Evolutionary conservation across 2,888 invertebrate species (phyloP), one percentile per base, ranked within the genome.

Genomic region (Phymatocera aterrima): DNA sequence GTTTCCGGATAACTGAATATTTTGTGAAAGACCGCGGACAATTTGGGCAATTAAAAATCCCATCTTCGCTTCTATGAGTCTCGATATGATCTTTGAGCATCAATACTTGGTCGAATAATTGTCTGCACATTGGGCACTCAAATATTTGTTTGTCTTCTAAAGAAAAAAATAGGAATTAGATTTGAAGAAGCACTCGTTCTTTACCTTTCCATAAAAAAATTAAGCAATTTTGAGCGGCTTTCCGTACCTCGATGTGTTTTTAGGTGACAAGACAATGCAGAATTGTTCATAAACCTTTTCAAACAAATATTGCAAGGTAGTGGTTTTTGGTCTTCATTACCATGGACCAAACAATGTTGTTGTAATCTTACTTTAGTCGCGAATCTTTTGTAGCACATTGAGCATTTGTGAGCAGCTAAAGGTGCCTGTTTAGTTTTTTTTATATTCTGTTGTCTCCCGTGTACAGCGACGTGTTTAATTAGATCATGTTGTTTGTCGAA

Each of bases 81-180:
- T 92, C 92, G 37, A 95, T 94, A 87, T 96, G 96, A 75, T 93
- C 92, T 85, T 94, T 94, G 82, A 95, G 90, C 78, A 92, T 91
- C 1, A 93, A 87, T n/a, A 94, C 92, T 84, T 94, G 93, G 81
- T 94, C 93, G 86, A 95, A 96, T 15, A 92, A 92, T 84, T 93
- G 92, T 78, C 93, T 93, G 87, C 96, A 96, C 85, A 95, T 94
- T 0, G 95, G 94, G 87, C 96, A 96, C 86, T 95, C 94, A 84
- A 95, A 95, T 75, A 92, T 92, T 84, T 93, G 94, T 82, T 93
- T 93, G 79, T 93, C 93, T 82, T 91, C 90, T 90, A 81, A 12
- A 84, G 84, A 82, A 72, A 77, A 79, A 80, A 82, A 77, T 77
- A 10, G 80, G 64, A 70, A 79, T 57, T n/a, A 83, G 78, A 78